phyloP scores from a whole-genome alignment of 2,888 invertebrate species.

The Cheilosia grossa region DNA sequence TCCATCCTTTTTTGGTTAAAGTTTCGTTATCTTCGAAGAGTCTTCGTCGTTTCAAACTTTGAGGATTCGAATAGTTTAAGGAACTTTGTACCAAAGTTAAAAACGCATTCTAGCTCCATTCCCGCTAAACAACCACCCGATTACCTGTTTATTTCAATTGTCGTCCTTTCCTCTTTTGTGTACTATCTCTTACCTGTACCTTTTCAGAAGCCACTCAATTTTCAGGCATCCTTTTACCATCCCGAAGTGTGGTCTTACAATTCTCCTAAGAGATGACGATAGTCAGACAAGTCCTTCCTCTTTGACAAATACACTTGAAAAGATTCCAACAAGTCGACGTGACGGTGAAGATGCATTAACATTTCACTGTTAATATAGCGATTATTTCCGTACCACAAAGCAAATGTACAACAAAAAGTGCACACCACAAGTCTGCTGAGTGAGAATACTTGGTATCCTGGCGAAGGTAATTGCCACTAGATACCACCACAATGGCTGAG shows the following conservation, averaged over 20 bases:
- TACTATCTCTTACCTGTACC: not conserved
- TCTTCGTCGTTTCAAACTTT: slow-evolving; percentile 4
- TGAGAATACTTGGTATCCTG: slow-evolving; percentile 17
- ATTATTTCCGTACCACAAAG: slow-evolving; percentile 47
- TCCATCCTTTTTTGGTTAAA: slow-evolving; percentile 1
- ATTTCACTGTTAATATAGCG: slow-evolving; percentile 52
- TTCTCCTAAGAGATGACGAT: not conserved
- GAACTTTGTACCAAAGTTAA: slow-evolving; percentile 32
- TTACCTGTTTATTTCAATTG: slow-evolving; percentile 18
- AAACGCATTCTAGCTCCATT: slow-evolving; percentile 11
- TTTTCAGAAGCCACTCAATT: not conserved
- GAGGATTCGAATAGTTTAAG: slow-evolving; percentile 35
- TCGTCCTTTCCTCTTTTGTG: not conserved
- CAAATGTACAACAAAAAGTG: slow-evolving; percentile 20
- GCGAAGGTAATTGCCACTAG: slow-evolving; percentile 57
- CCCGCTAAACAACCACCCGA: not conserved
- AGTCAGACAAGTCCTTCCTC: not conserved
- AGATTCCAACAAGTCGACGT: slow-evolving; percentile 35
- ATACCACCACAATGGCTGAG: slow-evolving; percentile 49
- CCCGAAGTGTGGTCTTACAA: not conserved
- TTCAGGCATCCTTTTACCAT: not conserved
- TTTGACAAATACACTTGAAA: slow-evolving; percentile 18
- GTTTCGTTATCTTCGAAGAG: slow-evolving; percentile 9
- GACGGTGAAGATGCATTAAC: slow-evolving; percentile 43
- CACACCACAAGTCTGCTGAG: slow-evolving; percentile 11